A percentile compares a stretch with the other conserved stretches of the same genome.
Evolutionary conservation across 2,888 invertebrate genomes (phyloP).

Genomic region (Agrenia bidenticulata): DNA sequence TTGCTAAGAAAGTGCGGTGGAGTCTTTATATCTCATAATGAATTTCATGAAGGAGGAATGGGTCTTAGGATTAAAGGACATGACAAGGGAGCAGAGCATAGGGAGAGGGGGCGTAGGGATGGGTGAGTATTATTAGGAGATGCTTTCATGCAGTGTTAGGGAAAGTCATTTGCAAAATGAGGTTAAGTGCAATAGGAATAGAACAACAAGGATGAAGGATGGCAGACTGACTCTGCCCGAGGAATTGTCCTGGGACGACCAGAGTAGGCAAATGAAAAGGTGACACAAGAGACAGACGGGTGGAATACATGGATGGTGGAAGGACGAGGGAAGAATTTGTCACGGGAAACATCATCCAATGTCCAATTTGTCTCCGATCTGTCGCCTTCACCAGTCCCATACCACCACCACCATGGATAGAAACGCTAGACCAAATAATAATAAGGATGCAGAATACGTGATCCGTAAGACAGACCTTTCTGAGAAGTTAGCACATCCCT

Average conservation of each 20-base stretch:
- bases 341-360: constrained; percentile 50
- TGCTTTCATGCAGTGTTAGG: constrained; percentile 11
- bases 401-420: background rate
- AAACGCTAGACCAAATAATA: background rate
- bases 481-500: constrained; percentile 8
- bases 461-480: constrained; percentile 4
- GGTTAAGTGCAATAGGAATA: constrained; percentile 33
- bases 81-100: background rate
- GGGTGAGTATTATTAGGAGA: constrained; percentile 11
- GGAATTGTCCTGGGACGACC: constrained; percentile 49
- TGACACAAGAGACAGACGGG: constrained; percentile 50
- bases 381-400: constrained; percentile 32
- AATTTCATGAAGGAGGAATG: too few relatives aligned
- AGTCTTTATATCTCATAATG: too few relatives aligned
- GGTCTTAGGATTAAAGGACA: background rate
- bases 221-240: constrained; percentile 34
- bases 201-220: constrained; percentile 19
- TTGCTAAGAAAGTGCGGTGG: too few relatives aligned
- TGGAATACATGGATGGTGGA: constrained; percentile 37
- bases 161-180: constrained; percentile 51
- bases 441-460: background rate
- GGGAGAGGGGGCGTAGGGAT: constrained; percentile 7
- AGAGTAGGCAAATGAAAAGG: constrained; percentile 53
- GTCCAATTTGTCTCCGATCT: constrained; percentile 52
- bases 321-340: constrained; percentile 47